phyloP scores from a whole-genome alignment of 2,888 invertebrate genomes.

The Pterostichus madidus region DNA sequence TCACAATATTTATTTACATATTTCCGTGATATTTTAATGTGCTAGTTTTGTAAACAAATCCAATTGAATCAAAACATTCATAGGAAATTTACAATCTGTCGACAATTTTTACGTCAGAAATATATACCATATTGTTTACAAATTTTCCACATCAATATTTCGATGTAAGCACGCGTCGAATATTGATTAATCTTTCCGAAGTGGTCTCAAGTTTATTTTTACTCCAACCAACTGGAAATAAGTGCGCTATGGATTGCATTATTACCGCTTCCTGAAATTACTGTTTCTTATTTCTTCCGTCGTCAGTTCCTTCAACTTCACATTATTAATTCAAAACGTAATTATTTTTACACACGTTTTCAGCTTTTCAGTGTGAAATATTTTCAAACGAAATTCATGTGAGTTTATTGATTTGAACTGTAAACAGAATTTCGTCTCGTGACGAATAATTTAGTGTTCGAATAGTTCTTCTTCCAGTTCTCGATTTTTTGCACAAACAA shows the following conservation, averaged over 20 bases:
- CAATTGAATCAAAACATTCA: constrained; percentile 27
- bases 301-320: not conserved
- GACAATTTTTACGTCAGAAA: constrained; percentile 19
- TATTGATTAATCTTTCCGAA: constrained; percentile 22
- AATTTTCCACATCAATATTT: constrained; percentile 24
- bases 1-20: not conserved
- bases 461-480: not conserved
- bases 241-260: constrained; percentile 27
- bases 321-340: constrained; percentile 39
- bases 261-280: constrained; percentile 48
- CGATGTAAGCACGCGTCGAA: not conserved
- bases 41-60: constrained; percentile 38
- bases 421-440: not conserved
- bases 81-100: constrained; percentile 28
- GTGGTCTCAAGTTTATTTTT: constrained; percentile 35
- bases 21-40: constrained; percentile 5
- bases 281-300: constrained; percentile 5
- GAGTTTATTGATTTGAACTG: constrained; percentile 4
- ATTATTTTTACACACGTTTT: constrained; percentile 11
- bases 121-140: constrained; percentile 43
- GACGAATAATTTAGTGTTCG: constrained; percentile 8
- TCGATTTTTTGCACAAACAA: constrained; percentile 27
- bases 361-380: constrained; percentile 21
- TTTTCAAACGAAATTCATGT: constrained; percentile 15
- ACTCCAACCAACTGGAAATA: constrained; percentile 11